phyloP scores from a whole-genome alignment of 2,888 invertebrate genomes.

The Cosmorhoe ocellata region DNA sequence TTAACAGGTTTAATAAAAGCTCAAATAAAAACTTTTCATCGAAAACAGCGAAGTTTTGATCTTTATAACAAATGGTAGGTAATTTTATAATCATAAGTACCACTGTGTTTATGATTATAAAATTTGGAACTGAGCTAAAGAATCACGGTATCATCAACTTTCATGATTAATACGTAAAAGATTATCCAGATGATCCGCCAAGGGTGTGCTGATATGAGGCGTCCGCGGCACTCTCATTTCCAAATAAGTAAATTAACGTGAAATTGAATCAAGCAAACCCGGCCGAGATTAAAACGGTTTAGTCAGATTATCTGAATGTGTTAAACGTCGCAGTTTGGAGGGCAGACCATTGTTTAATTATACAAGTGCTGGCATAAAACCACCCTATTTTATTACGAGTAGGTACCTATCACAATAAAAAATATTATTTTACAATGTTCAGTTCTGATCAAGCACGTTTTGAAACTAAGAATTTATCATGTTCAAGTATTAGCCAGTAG shows the following conservation, averaged over 20 bases:
- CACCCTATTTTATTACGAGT: constrained; percentile 26
- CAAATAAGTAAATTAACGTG: constrained; percentile 77
- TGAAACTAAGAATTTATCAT: too few relatives aligned
- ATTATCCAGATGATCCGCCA: constrained; percentile 63
- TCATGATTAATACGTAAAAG: constrained; percentile 65
- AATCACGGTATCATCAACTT: constrained; percentile 17
- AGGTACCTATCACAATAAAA: neutral
- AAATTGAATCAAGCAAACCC: constrained; percentile 75
- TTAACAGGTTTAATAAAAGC: neutral
- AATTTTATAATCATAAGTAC: too few relatives aligned
- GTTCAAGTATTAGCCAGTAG: too few relatives aligned
- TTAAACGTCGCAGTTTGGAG: constrained; percentile 68
- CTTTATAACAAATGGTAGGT: too few relatives aligned
- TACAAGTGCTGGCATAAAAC: constrained; percentile 61
- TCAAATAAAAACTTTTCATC: too few relatives aligned
- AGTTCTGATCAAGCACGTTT: too few relatives aligned
- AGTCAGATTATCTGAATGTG: constrained; percentile 78
- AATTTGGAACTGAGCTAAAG: too few relatives aligned
- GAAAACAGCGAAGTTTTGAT: too few relatives aligned
- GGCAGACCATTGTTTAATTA: constrained; percentile 74
- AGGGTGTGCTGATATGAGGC: constrained; percentile 59
- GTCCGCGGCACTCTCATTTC: constrained; percentile 64
- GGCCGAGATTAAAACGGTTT: constrained; percentile 74
- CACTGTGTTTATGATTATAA: too few relatives aligned
- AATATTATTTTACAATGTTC: neutral